Evolutionary conservation across 2,113 vertebrate genomes (phyloP), one percentile per base, ranked within the genome.

Genomic region (Amazona guildingii): DNA sequence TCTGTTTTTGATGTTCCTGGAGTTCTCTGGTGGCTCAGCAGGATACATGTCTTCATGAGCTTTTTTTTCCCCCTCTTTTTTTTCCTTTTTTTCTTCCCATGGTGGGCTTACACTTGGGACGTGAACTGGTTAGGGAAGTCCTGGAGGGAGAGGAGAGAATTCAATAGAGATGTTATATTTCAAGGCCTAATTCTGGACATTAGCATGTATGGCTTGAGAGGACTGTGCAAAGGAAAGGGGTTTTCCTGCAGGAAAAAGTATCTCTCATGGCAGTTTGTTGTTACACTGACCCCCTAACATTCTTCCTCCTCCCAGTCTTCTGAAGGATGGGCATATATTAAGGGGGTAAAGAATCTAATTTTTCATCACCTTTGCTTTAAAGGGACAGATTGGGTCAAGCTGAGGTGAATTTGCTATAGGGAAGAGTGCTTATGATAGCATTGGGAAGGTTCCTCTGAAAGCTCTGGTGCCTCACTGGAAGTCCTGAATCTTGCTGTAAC

Each of bases 1-100:
- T 96, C 88, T 97, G 88, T 86, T 95, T 97, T 96, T 96, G 96
- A 97, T 96, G 95, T 97, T 96, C 92, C 88, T 96, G 95, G 74
- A 96, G 94, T 96, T 96, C 94, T 94, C 91, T 97, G 96, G 92
- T 92, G 95, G 95, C 96, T 97, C 95, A 95, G 96, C 88, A 92
- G 96, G 96, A 95, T 94, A 76, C 69, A 35, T 95, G 95, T 96
- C 86, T 91, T 94, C 92, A 77, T 96, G 93, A 84, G 68, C 19
- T 13, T 81, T 67, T 81, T 67, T 28, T 55, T 13, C 5, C 13
- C 6, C 21, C 14, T 1, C 23, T 24, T 49, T 55, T 25, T 25
- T 9, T 16, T 39, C 44, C 1, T 57, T 48, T 89, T 76, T 51
- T 67, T 0, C 1, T 90, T 70, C 55, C 90, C 76, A 69, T 54